phyloP scores from a whole-genome alignment of 1,140 invertebrate species.

The Aleiodes sp. region DNA sequence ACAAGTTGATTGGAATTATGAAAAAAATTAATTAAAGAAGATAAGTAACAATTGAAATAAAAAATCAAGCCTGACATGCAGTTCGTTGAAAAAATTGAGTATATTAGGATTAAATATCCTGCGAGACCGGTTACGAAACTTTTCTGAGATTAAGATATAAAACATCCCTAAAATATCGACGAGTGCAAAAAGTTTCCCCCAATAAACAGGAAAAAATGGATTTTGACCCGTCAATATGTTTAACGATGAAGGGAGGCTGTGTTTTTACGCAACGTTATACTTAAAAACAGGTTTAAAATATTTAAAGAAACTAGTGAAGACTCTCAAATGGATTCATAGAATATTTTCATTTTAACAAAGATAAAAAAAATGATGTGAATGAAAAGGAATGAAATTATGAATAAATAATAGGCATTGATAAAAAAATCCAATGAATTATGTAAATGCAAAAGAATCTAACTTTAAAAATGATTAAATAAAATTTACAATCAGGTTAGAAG shows the following conservation, averaged over 20 bases:
- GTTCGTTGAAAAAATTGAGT: neutral
- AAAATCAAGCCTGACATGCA: neutral
- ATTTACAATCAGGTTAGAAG: neutral
- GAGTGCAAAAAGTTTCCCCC: too few relatives aligned
- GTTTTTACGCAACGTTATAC: constrained; percentile 29
- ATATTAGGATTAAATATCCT: neutral
- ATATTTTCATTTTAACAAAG: neutral
- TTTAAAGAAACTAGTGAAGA: constrained; percentile 6
- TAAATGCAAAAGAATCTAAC: neutral
- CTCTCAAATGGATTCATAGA: neutral
- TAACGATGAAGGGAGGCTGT: constrained; percentile 22
- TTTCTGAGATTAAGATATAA: neutral
- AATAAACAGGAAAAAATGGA: neutral
- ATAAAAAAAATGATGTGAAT: neutral
- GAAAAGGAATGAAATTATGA: too few relatives aligned
- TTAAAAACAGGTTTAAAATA: constrained; percentile 11
- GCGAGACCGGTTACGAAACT: neutral
- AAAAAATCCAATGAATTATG: neutral
- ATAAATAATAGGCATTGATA: too few relatives aligned
- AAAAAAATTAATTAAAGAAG: neutral
- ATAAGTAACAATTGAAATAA: neutral
- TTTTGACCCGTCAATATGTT: neutral
- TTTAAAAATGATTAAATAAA: neutral
- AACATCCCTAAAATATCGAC: neutral
- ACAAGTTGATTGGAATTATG: neutral